phyloP scores from a whole-genome alignment of 2,888 invertebrate species.

The Agrenia bidenticulata region DNA sequence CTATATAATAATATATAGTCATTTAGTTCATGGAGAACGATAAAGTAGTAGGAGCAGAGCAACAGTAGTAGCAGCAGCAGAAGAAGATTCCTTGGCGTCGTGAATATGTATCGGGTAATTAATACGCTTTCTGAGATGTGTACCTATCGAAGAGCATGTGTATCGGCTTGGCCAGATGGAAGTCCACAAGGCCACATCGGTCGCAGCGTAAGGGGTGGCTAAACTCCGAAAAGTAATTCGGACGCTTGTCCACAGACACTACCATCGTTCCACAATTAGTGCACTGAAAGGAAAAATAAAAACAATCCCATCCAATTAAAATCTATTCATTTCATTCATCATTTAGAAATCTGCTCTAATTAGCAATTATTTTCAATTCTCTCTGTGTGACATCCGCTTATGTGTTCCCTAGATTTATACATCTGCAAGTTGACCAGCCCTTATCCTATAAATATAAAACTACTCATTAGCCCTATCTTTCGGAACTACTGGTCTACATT shows the following conservation, averaged over 20 bases:
- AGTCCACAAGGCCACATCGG: slow-evolving; percentile 84
- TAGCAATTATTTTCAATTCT: too few species aligned
- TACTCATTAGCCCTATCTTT: too few species aligned
- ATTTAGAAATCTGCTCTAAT: too few species aligned
- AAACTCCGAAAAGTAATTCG: slow-evolving; percentile 93
- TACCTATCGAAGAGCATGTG: slow-evolving; percentile 1
- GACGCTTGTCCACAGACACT: slow-evolving; percentile 78
- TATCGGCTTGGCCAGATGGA: slow-evolving; percentile 80
- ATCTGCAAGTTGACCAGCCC: too few species aligned
- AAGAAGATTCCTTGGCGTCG: too few species aligned
- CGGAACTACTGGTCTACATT: too few species aligned
- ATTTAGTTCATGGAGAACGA: too few species aligned
- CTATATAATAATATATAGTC: not conserved
- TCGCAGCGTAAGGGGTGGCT: slow-evolving; percentile 88
- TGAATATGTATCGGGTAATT: not conserved
- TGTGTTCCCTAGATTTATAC: too few species aligned
- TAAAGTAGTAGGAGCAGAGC: too few species aligned
- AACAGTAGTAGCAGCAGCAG: not conserved
- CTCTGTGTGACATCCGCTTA: too few species aligned
- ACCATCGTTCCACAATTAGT: slow-evolving; percentile 87
- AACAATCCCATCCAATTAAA: not conserved
- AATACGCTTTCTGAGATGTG: not conserved
- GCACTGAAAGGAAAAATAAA: slow-evolving; percentile 67
- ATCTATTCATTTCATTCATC: too few species aligned
- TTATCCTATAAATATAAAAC: too few species aligned